A percentile compares a stretch with the other conserved stretches of the same genome.
These are phyloP conservation scores for Crotalus horridus DNA, from an alignment of 2,113 vertebrate genomes.

Conservation along the genomic window DNA sequence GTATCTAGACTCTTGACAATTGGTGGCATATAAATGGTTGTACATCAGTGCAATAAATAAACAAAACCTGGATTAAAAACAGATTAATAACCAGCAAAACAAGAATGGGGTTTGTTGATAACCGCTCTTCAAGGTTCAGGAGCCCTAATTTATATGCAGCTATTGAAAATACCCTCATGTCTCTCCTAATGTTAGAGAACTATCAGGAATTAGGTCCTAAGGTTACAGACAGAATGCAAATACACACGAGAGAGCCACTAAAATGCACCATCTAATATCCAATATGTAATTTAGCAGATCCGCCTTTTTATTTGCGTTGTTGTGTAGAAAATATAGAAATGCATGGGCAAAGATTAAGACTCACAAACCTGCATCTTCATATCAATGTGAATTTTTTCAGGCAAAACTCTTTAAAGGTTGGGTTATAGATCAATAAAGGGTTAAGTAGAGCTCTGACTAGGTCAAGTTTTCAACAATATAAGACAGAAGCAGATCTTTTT, in stretches of 20 bases:
- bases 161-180: neutral
- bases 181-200: neutral
- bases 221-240: neutral
- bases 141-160: neutral
- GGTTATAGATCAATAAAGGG: neutral
- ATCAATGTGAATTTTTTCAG: neutral
- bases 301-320: too few relatives aligned
- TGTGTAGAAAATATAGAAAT: neutral
- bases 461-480: neutral
- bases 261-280: neutral
- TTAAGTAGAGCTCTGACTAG: neutral
- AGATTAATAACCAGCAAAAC: neutral
- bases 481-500: neutral
- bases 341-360: neutral
- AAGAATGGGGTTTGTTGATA: neutral
- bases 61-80: neutral
- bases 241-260: neutral
- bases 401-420: neutral
- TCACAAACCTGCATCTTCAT: neutral
- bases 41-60: neutral
- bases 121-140: neutral
- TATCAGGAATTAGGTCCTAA: neutral
- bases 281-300: neutral
- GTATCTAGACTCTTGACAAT: neutral
- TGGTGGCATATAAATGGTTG: neutral